A percentile compares a stretch with the other conserved stretches of the same genome.
Conservation (phyloP, 2,888 invertebrate species). For the Callimorpha dominula region DNA sequence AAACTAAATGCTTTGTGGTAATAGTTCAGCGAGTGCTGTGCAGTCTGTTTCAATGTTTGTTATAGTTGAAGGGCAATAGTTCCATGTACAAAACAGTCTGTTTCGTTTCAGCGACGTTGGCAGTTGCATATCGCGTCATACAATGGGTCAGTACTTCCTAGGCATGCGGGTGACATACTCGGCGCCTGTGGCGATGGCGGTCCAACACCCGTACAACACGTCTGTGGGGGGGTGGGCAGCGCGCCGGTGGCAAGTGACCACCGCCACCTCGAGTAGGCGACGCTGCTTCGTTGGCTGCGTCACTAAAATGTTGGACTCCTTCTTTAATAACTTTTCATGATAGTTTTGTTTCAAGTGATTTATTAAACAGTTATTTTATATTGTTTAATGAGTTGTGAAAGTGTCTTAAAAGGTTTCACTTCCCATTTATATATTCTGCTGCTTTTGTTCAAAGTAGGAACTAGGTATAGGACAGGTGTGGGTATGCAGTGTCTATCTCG, state of each 20-base stretch:
- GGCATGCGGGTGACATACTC: slow-evolving; percentile 17
- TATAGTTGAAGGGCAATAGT: background rate
- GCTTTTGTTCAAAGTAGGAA: background rate
- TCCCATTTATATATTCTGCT: background rate
- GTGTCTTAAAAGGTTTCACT: background rate
- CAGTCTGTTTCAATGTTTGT: background rate
- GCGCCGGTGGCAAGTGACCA: slow-evolving; percentile 5
- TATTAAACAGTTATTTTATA: background rate
- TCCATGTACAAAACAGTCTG: background rate
- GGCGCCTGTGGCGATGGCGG: slow-evolving; percentile 6
- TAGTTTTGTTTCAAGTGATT: background rate
- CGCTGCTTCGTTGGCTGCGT: slow-evolving; percentile 67
- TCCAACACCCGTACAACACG: background rate
- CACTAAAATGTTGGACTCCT: slow-evolving; percentile 74
- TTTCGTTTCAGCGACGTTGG: slow-evolving; percentile 32
- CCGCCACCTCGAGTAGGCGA: slow-evolving; percentile 39
- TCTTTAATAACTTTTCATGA: slow-evolving; percentile 68
- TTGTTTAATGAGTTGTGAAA: background rate
- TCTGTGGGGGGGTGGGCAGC: background rate
- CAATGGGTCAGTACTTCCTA: slow-evolving; percentile 22
- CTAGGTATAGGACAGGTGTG: background rate
- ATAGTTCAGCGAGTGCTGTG: background rate
- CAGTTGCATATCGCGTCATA: slow-evolving; percentile 19
- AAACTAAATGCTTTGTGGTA: slow-evolving; percentile 21
- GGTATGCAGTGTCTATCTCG: background rate